Evolutionary conservation across 2,797 vertebrate genomes (phyloP).

Genomic region (Heteromormyrus szaboi): DNA sequence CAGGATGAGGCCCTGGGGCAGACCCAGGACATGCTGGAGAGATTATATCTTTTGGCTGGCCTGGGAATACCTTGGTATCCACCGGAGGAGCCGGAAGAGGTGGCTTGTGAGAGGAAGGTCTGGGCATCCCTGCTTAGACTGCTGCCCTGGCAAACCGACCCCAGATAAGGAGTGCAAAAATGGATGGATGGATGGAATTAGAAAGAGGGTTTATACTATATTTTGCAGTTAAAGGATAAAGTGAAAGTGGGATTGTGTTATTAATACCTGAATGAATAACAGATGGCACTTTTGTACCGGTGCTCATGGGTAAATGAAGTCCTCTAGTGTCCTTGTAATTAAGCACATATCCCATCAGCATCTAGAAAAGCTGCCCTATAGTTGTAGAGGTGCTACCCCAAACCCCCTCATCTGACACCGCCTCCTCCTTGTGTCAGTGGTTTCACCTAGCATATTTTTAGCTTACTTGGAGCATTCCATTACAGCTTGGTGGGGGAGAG

Average conservation of each 20-base stretch:
- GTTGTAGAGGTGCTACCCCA: background rate
- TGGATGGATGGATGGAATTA: background rate
- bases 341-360: background rate
- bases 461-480: background rate
- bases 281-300: background rate
- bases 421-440: background rate
- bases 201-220: background rate
- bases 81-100: too few relatives aligned
- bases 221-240: background rate
- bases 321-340: background rate
- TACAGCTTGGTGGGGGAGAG: background rate
- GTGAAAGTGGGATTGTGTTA: background rate
- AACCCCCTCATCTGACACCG: background rate
- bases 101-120: background rate
- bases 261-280: background rate
- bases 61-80: background rate
- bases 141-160: background rate
- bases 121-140: background rate
- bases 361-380: background rate
- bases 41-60: background rate
- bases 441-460: constrained; percentile 1
- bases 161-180: background rate
- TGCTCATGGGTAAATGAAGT: background rate
- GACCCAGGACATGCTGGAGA: background rate
- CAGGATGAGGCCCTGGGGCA: background rate